Evolutionary conservation across 2,888 invertebrate species (phyloP).

Genomic region (Orthosia incerta): DNA sequence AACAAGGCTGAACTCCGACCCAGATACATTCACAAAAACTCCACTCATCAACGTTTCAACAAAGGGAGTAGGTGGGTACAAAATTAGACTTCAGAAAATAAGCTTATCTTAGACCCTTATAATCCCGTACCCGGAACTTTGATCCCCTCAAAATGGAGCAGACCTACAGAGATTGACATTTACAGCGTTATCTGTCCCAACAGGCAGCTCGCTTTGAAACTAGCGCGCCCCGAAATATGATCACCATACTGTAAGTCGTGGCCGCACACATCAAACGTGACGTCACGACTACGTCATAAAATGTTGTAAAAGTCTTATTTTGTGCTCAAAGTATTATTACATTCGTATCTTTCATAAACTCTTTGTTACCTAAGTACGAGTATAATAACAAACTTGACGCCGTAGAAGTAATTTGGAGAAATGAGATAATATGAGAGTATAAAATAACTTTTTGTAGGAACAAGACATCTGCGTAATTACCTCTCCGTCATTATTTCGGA

Average conservation of each 20-base stretch:
- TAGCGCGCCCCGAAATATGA: constrained; percentile 73
- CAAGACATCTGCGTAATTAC: constrained; percentile 39
- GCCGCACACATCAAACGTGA: constrained; percentile 68
- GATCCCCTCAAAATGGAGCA: constrained; percentile 87
- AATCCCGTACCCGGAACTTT: constrained; percentile 89
- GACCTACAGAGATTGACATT: constrained; percentile 88
- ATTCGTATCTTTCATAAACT: constrained; percentile 59
- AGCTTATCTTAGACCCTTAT: constrained; percentile 90
- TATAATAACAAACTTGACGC: constrained; percentile 55
- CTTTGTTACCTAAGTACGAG: constrained; percentile 59
- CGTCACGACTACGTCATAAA: constrained; percentile 67
- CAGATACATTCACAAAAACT: constrained; percentile 70
- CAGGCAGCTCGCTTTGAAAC: constrained; percentile 83
- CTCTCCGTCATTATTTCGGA: constrained; percentile 30
- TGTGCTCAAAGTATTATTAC: constrained; percentile 57
- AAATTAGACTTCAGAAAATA: constrained; percentile 88
- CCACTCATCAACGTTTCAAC: constrained; percentile 77
- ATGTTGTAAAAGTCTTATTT: constrained; percentile 68
- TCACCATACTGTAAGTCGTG: constrained; percentile 64
- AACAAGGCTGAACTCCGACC: constrained; percentile 51
- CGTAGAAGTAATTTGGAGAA: constrained; percentile 18
- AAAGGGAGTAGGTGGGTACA: constrained; percentile 82
- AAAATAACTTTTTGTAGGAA: constrained; percentile 31
- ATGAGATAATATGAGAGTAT: constrained; percentile 27
- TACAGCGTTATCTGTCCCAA: constrained; percentile 85